Evolutionary conservation across 2,888 invertebrate species (phyloP).

Genomic region (Brachypalpus laphriformis): DNA sequence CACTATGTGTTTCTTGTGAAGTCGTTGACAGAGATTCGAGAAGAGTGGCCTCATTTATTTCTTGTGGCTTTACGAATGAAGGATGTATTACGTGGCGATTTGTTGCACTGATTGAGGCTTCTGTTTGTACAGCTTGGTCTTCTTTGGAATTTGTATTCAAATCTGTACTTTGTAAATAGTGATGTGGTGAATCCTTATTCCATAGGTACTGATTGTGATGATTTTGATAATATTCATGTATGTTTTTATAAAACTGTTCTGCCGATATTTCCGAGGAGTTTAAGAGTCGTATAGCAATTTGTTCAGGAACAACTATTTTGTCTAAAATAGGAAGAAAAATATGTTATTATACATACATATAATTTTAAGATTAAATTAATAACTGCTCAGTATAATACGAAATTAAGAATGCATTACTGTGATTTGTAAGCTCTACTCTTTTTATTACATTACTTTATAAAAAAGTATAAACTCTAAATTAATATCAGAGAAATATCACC

Average conservation of each 20-base stretch:
- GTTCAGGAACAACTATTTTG: conserved; percentile 83
- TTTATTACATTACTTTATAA: too few relatives aligned
- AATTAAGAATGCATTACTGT: too few relatives aligned
- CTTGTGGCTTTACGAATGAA: conserved; percentile 34
- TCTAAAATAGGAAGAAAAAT: conserved; percentile 76
- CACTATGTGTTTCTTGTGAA: conserved; percentile 41
- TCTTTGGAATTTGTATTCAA: conserved; percentile 24
- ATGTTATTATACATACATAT: background rate
- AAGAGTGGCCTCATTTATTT: conserved; percentile 44
- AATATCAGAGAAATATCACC: too few relatives aligned
- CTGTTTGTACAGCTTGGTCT: conserved; percentile 8
- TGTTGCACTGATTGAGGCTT: conserved; percentile 35
- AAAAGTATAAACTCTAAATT: too few relatives aligned
- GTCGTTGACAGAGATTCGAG: conserved; percentile 51
- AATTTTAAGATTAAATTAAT: conserved; percentile 11
- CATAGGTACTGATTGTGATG: conserved; percentile 83
- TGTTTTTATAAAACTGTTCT: conserved; percentile 82
- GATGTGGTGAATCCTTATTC: conserved; percentile 40
- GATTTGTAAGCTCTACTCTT: too few relatives aligned
- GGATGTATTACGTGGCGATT: conserved; percentile 17
- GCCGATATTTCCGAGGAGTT: conserved; percentile 82
- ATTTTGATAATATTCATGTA: conserved; percentile 82
- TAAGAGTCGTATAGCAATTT: conserved; percentile 82
- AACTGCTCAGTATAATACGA: background rate
- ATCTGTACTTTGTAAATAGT: conserved; percentile 22